Evolutionary conservation across 2,888 invertebrate genomes (phyloP), one percentile per base, ranked within the genome.

Genomic region (Coelopa pilipes): DNA sequence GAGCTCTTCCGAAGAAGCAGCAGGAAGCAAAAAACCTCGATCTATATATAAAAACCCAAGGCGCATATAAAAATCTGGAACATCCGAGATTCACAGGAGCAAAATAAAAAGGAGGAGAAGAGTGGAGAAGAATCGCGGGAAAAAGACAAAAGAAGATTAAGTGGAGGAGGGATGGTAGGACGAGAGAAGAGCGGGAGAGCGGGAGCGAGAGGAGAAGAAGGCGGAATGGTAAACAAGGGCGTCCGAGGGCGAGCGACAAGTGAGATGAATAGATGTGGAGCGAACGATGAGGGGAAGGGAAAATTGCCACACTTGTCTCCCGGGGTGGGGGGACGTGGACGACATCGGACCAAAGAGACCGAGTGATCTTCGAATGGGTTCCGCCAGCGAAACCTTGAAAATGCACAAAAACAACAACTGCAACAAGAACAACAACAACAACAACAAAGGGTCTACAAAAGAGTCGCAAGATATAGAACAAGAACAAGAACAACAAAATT

Each of bases 231-330:
- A 11, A 5, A 65, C 34, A 47, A 65, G 5, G 10, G 21, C 13
- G 3, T 53, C 49, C 53, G 13, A 19, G n/a, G 12, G 15, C 11
- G 7, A 17, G 17, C 17, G 34, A 63, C 7, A 63, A 63, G 63
- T 47, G 34, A 45, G 17, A 47, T 47, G 13, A 47, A 45, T 17
- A 12, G 11, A 34, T 34, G 34, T 4, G 2, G 34, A 34, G 63
- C 12, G 45, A 45, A 9, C 9, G 17, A 65, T 46, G 45, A 46
- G 46, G 46, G 17, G 7, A 17, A 45, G 4, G 17, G 46, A 65
- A 65, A 68, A 50, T 45, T 45, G 68, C 68, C 34, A 46, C 68
- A 68, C 57, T 65, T 65, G 65, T 65, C 65, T 65, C 46, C 46
- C n/a, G 17, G 12, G 19, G 17, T 34, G 34, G 34, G 34, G 34